Base-by-base conservation (phyloP, 37 sponge, comb jelly and placozoan species). In the Eunapius fragilis region DNA sequence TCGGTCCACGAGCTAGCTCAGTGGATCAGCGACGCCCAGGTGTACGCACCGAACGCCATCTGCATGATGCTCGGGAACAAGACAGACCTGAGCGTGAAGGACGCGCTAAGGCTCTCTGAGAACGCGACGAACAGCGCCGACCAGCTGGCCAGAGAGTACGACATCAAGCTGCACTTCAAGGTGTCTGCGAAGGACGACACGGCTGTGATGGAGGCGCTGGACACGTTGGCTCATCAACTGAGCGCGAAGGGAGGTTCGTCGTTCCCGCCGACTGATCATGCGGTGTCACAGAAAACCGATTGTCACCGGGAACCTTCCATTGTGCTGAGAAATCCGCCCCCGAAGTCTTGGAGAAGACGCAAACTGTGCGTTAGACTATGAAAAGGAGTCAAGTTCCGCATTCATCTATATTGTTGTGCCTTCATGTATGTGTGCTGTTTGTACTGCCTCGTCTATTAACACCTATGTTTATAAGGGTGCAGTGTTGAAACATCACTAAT, bases 31-130 rank as follows among this genome's bases (percentile, higher is more conserved):
- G 93, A 93, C 50, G 74, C 90, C 7, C 70, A 89, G 81, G 80
- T 31, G 73, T 89, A 80, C 58, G 87, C 90, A 7, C 90, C 93
- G 2, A 73, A 77, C 50, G 90, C 93, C 72, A 71, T 93, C 28
- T 49, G 77, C 36, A 75, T 93, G 77, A 76, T 93, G 45, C 68
- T 93, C 9, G 93, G 93, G 12, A 93, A 93, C 84, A 93, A 92
- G 86, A 82, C 69, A 34, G 93, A 92, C 75, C 86, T 88, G n/a
- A 81, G 82, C 22, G 45, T 26, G 13, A 88, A 92, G 78, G 85
- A 45, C 4, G 9, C 47, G 47, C 47, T 45, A 9, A 4, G 47
- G 7, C 47, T 4, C 47, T 45, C 47, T 9, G 47, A 45, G 47
- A 45, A 45, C 9, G 47, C 47, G 4, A 9, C 47, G 7, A 45